Evolutionary conservation across 2,888 invertebrate species (phyloP), one percentile per base, ranked within the genome.

Genomic region (Hirtodrosophila duncani): DNA sequence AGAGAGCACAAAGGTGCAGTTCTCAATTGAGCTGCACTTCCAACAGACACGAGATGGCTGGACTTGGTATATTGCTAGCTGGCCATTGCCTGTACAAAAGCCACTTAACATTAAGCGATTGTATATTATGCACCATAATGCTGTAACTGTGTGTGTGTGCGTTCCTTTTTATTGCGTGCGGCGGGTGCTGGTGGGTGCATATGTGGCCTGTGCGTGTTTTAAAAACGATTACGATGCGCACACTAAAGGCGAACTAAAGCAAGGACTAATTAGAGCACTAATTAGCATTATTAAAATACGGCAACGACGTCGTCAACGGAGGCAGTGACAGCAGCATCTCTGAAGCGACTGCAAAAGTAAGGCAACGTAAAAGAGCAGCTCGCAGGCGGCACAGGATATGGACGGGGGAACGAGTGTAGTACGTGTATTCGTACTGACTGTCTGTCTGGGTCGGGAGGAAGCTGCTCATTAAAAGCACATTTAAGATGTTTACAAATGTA

Each of bases 401-500:
- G 24, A 9, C 24, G 8, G n/a, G n/a, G n/a, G 9, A 14, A 8
- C 23, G 34, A 30, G 36, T 58, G 46, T 53, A 53, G n/a, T n/a
- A 55, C 39, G 49, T 37, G 26, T 31, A 51, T 49, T 53, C 50
- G 62, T 43, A 38, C 27, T 42, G 24, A 5, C 10, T 18, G 39
- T 17, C 29, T 49, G 55, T 20, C 36, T 27, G 34, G 36, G 34
- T 49, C 50, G 18, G 36, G 37, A 58, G 69, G 58, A 72, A 61
- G 55, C 64, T 69, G 74, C 78, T 80, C 81, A 69, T 80, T 75
- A 75, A 75, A 77, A 75, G 78, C 70, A 75, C 75, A 75, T 75
- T 80, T 80, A 69, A 75, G 78, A 75, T 80, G 78, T 77, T 75
- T 75, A 72, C 70, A 75, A 72, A 75, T 70, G 74, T 80, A 70